Evolutionary conservation across 2,888 invertebrate species (phyloP).

Genomic region (Gandaritis pyraliata): DNA sequence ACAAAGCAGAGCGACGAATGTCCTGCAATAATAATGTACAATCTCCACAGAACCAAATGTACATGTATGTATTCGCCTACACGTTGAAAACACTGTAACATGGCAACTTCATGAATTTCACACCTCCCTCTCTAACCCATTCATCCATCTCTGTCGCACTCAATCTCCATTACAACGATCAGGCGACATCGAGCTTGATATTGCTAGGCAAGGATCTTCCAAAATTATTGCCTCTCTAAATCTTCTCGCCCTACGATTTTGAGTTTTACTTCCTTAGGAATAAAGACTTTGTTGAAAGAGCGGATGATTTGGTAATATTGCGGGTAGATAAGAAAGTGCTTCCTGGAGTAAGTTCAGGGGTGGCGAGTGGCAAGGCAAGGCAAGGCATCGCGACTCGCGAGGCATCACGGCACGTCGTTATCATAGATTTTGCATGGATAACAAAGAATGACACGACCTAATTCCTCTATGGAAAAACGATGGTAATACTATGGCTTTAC

Average conservation of each 20-base stretch:
- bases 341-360: slow-evolving; percentile 60
- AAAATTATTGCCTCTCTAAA: slow-evolving; percentile 28
- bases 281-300: slow-evolving; percentile 36
- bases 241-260: slow-evolving; percentile 34
- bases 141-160: slow-evolving; percentile 53
- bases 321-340: slow-evolving; percentile 64
- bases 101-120: slow-evolving; percentile 71
- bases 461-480: slow-evolving; percentile 37
- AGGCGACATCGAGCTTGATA: slow-evolving; percentile 79
- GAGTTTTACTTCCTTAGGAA: slow-evolving; percentile 29
- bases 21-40: neutral
- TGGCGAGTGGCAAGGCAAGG: slow-evolving; percentile 48
- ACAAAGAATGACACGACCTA: slow-evolving; percentile 32
- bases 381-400: slow-evolving; percentile 50
- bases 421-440: slow-evolving; percentile 43
- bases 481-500: slow-evolving; percentile 24
- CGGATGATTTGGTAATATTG: slow-evolving; percentile 40
- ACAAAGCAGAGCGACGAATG: too few species aligned
- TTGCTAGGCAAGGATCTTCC: slow-evolving; percentile 60
- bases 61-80: slow-evolving; percentile 42
- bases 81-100: slow-evolving; percentile 59
- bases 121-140: slow-evolving; percentile 46
- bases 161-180: slow-evolving; percentile 79
- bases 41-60: slow-evolving; percentile 8
- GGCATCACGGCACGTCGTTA: slow-evolving; percentile 51